These are phyloP conservation scores for Peromyscus attwateri DNA, from an alignment of 2,797 vertebrate genomes.

Conservation along the genomic window DNA sequence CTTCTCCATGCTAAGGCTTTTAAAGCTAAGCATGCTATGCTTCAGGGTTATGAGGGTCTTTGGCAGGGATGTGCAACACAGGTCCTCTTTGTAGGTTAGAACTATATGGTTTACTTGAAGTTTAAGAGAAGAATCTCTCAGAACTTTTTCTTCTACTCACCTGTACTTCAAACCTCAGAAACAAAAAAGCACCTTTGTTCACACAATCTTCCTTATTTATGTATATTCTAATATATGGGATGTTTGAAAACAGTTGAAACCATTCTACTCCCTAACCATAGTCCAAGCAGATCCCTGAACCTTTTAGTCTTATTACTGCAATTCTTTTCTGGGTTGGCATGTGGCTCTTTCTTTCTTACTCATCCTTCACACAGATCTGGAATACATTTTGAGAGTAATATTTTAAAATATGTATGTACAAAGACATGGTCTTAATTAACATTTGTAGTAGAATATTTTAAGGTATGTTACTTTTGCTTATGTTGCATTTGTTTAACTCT, in stretches of 20 bases:
- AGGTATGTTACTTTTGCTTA: too few relatives aligned
- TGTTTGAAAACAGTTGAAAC: neutral
- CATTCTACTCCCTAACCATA: neutral
- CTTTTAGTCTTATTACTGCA: constrained; percentile 16
- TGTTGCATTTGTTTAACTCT: too few relatives aligned
- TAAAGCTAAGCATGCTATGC: neutral
- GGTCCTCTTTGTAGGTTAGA: constrained; percentile 11
- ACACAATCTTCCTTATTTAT: neutral
- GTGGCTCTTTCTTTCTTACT: neutral
- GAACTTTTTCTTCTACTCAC: neutral
- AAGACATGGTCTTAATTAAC: neutral
- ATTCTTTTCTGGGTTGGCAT: neutral
- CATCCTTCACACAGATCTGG: neutral
- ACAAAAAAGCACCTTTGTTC: neutral
- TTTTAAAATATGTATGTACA: neutral
- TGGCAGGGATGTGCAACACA: neutral
- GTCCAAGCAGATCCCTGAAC: neutral
- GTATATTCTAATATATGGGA: neutral
- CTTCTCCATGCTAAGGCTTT: constrained; percentile 25
- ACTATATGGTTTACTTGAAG: constrained; percentile 55
- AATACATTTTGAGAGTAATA: constrained; percentile 23
- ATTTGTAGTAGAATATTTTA: neutral
- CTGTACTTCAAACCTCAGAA: neutral
- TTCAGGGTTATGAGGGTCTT: neutral
- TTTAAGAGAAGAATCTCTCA: neutral